phyloP scores from a whole-genome alignment of 2,113 vertebrate species.

The Leptodactylus fuscus region DNA sequence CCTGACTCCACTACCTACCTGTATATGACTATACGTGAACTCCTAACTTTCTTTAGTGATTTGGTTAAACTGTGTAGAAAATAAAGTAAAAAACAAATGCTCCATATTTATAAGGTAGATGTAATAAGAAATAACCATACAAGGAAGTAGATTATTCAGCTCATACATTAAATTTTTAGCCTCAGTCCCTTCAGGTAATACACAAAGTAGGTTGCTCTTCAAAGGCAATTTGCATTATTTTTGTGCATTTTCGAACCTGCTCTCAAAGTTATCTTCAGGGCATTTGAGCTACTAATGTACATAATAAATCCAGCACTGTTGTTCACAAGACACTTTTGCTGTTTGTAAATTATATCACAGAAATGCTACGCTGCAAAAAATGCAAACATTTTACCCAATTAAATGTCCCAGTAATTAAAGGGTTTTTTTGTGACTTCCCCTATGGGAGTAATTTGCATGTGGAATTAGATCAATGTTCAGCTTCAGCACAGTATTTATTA shows the following conservation, averaged over 20 bases:
- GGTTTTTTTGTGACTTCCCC: not conserved
- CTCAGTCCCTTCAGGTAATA: constrained; percentile 21
- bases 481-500: not conserved
- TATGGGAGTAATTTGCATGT: constrained; percentile 39
- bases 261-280: constrained; percentile 31
- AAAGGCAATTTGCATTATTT: constrained; percentile 23
- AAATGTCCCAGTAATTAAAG: constrained; percentile 40
- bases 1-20: not conserved
- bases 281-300: constrained; percentile 31
- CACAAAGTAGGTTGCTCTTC: constrained; percentile 17
- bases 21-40: not conserved
- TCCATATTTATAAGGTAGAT: constrained; percentile 9
- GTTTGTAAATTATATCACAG: constrained; percentile 40
- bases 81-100: not conserved
- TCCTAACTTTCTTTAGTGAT: not conserved
- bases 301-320: constrained; percentile 39
- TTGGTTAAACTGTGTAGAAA: not conserved
- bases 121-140: not conserved
- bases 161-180: constrained; percentile 23
- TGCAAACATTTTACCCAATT: constrained; percentile 24
- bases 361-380: constrained; percentile 36
- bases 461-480: constrained; percentile 23
- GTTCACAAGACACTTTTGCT: constrained; percentile 27
- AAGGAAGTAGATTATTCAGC: constrained; percentile 22
- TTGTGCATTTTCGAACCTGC: constrained; percentile 4